Percentiles rank a stretch among this genome's conserved stretches.
Conservation (phyloP, 2,888 invertebrate genomes). For the Athrips mouffetella region DNA sequence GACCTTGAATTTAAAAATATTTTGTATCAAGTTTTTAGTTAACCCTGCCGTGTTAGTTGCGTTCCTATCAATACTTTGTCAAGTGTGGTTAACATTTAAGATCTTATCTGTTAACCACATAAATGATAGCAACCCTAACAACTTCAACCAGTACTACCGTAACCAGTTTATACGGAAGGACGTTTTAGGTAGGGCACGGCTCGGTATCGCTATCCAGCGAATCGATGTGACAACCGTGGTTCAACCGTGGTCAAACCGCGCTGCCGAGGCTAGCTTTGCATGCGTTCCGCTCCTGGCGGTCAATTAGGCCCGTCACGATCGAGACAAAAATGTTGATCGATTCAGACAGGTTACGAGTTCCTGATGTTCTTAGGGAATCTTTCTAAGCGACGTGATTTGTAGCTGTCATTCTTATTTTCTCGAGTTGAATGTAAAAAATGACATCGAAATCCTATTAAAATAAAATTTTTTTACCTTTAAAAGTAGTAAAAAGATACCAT, state of each 20-base stretch:
- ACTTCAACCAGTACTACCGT: slow-evolving; percentile 34
- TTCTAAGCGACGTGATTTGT: background rate
- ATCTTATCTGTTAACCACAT: background rate
- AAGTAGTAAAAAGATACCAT: too few species aligned
- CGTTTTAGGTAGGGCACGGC: slow-evolving; percentile 57
- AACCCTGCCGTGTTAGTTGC: too few species aligned
- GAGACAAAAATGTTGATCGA: slow-evolving; percentile 15
- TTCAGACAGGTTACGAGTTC: slow-evolving; percentile 6
- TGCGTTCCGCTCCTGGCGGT: slow-evolving; percentile 46
- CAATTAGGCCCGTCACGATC: slow-evolving; percentile 45
- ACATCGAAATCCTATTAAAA: background rate
- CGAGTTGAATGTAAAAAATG: background rate
- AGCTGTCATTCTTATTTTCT: background rate
- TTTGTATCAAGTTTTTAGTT: too few species aligned
- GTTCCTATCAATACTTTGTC: too few species aligned
- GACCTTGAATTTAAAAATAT: too few species aligned
- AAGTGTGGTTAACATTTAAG: too few species aligned
- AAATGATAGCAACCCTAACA: slow-evolving; percentile 17
- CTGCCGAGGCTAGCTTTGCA: slow-evolving; percentile 45
- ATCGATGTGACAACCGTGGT: slow-evolving; percentile 51
- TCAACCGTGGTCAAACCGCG: slow-evolving; percentile 2
- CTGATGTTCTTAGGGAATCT: background rate
- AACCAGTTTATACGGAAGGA: slow-evolving; percentile 67
- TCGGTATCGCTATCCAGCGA: slow-evolving; percentile 44
- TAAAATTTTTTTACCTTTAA: too few species aligned